Evolutionary conservation across 2,888 invertebrate species (phyloP).

Genomic region (Diogma glabrata): DNA sequence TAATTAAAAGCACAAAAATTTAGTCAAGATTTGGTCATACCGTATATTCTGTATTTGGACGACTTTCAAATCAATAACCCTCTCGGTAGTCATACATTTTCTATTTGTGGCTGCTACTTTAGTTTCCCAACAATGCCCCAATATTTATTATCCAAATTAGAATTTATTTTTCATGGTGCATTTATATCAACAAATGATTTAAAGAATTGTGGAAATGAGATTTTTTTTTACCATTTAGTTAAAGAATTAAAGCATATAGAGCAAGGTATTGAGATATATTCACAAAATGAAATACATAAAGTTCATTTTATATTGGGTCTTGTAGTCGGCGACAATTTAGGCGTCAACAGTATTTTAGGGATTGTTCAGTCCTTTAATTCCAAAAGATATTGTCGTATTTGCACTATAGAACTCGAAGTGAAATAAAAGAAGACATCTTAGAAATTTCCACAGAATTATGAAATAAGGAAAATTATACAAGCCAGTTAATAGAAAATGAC

Average conservation of each 20-base stretch:
- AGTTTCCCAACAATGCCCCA: conserved; percentile 18
- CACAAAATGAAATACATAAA: conserved; percentile 10
- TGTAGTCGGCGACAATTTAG: conserved; percentile 21
- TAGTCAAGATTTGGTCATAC: conserved; percentile 5
- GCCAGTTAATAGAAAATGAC: conserved; percentile 14
- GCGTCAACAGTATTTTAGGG: conserved; percentile 19
- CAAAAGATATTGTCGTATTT: conserved; percentile 19
- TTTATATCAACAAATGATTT: conserved; percentile 16
- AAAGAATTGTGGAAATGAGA: conserved; percentile 18
- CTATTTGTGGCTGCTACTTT: conserved; percentile 14
- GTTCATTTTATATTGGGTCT: conserved; percentile 20
- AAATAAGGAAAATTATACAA: conserved; percentile 17
- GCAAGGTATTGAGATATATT: conserved; percentile 7
- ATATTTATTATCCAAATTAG: conserved; percentile 18
- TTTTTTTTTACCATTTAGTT: conserved; percentile 16
- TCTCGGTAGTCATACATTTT: conserved; percentile 4
- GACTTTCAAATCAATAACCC: conserved; percentile 18
- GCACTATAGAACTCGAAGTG: conserved; percentile 17
- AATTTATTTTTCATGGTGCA: conserved; percentile 18
- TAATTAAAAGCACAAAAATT: conserved; percentile 8
- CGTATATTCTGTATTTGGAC: conserved; percentile 14
- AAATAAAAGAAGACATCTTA: conserved; percentile 15
- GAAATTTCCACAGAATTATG: conserved; percentile 14
- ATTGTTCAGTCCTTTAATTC: conserved; percentile 19
- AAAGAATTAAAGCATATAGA: conserved; percentile 19